Evolutionary conservation across 2,797 vertebrate species (phyloP), one percentile per base, ranked within the genome.

Genomic region (Decapterus maruadsi): DNA sequence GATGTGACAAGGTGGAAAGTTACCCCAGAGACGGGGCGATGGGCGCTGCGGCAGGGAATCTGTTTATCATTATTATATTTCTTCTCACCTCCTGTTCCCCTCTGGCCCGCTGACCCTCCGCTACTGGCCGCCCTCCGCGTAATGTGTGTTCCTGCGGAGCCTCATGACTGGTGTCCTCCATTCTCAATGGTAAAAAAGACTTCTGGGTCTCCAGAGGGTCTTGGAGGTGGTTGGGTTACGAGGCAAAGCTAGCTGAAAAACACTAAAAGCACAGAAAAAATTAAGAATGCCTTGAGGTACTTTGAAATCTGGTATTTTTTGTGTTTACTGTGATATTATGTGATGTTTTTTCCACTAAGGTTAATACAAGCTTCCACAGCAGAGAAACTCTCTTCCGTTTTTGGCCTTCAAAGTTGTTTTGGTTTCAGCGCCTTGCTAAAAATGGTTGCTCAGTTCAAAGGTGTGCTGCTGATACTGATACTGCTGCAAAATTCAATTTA

Each of bases 51-150:
- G 76, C 79, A 53, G 11, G 75, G 63, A 80, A 83, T 90, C 89
- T 82, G 85, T 91, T 90, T 86, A 84, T 91, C 89, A 86, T 93
- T 89, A 70, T 90, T 86, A 91, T 87, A 89, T 91, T 91, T 87
- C 46, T 56, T 61, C 64, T 90, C 85, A 83, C 89, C 84, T 82
- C 77, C 61, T 78, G 78, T 46, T 82, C 73, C 77, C 77, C 76
- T 87, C 89, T 81, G 80, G 72, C 83, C 81, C 17, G 58, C 71
- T 77, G 85, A 90, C 87, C 87, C 59, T 67, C 82, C 54, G 8
- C 65, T 62, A 20, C 73, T 58, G 43, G 31, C 63, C 1, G 19
- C 60, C 77, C 65, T 59, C 59, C 20, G 38, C 45, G 19, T 65
- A 57, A 4, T 66, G 68, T 77, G 78, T 77, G 81, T 83, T 84